Conservation (phyloP, 2,797 vertebrate species). For the Strix occidentalis region DNA sequence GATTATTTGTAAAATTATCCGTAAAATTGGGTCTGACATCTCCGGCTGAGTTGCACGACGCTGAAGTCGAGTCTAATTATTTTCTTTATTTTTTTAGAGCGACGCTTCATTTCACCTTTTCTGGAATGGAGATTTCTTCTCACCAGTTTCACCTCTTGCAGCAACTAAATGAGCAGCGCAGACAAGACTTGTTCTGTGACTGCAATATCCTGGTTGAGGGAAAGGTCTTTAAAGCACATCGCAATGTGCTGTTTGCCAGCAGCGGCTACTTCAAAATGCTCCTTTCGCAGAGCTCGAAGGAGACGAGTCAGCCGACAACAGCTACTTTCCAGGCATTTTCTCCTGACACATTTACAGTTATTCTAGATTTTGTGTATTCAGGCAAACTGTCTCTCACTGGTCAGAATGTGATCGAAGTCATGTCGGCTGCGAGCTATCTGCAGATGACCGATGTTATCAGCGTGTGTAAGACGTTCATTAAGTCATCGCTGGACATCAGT, state of each 20-base stretch:
- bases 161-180: constrained; percentile 93
- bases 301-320: constrained; percentile 80
- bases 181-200: constrained; percentile 94
- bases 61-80: neutral
- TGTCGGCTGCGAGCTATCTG: constrained; percentile 96
- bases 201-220: constrained; percentile 94
- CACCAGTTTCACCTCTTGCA: constrained; percentile 92
- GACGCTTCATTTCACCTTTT: neutral
- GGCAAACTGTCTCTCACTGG: constrained; percentile 93
- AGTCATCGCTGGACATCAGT: constrained; percentile 94
- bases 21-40: neutral
- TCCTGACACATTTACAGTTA: constrained; percentile 91
- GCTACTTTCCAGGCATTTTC: constrained; percentile 94
- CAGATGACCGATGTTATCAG: constrained; percentile 98
- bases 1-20: neutral
- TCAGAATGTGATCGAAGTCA: constrained; percentile 95
- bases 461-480: constrained; percentile 97
- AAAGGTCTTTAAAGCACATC: constrained; percentile 93
- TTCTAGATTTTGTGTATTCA: constrained; percentile 95
- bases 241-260: constrained; percentile 93
- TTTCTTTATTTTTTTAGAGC: neutral
- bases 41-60: fast-evolving
- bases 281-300: constrained; percentile 85
- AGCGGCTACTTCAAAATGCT: constrained; percentile 99
- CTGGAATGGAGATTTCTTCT: constrained; percentile 89